Conservation (phyloP, 2,888 invertebrate species). For the Hybos culiciformis region DNA sequence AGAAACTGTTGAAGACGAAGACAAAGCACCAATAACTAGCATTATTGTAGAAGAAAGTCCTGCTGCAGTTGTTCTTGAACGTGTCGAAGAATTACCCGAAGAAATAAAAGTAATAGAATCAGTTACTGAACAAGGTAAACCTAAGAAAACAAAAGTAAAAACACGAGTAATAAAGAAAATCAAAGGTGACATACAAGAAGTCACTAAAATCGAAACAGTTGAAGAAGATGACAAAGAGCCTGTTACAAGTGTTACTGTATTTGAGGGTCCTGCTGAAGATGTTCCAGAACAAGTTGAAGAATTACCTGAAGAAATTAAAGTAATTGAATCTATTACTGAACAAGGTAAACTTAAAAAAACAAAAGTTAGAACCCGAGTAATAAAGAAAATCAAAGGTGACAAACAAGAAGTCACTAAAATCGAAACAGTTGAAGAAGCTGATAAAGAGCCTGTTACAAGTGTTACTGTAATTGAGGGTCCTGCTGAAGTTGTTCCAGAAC, state of each 20-base stretch:
- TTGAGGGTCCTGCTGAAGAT: constrained; percentile 14
- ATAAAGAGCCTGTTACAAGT: constrained; percentile 23
- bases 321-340: constrained; percentile 30
- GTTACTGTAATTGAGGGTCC: constrained; percentile 18
- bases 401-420: constrained; percentile 29
- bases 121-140: constrained; percentile 24
- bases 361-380: constrained; percentile 16
- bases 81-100: constrained; percentile 21
- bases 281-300: constrained; percentile 19
- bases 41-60: constrained; percentile 17
- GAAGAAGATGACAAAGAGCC: constrained; percentile 24
- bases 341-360: constrained; percentile 20
- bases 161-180: constrained; percentile 21
- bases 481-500: constrained; percentile 14
- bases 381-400: constrained; percentile 20
- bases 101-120: constrained; percentile 16
- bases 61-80: constrained; percentile 15
- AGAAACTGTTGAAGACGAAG: constrained; percentile 22
- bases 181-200: constrained; percentile 18
- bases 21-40: constrained; percentile 23
- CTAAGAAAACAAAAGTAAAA: constrained; percentile 24
- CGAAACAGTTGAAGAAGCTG: constrained; percentile 19
- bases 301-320: constrained; percentile 13
- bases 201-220: constrained; percentile 24
- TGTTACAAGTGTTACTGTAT: constrained; percentile 20